Evolutionary conservation across 2,888 invertebrate species (phyloP).

Genomic region (Iselma pallidipennis): DNA sequence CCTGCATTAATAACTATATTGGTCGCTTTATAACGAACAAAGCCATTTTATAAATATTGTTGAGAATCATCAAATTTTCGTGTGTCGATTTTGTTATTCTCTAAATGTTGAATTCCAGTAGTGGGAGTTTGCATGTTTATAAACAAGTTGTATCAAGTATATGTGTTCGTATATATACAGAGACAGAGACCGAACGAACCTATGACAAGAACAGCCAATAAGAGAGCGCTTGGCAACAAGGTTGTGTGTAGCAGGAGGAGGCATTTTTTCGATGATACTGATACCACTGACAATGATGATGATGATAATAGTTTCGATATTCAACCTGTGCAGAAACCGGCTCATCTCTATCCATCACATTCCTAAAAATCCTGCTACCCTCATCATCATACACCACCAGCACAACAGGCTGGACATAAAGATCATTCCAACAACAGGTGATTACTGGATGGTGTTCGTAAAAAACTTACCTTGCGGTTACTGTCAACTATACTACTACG

Average conservation of each 20-base stretch:
- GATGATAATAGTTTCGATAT: slow-evolving; percentile 47
- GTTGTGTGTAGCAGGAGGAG: too few species aligned
- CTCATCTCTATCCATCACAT: slow-evolving; percentile 34
- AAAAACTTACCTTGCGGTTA: background rate
- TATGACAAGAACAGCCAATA: slow-evolving; percentile 36
- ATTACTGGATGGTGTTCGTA: background rate
- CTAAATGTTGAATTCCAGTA: background rate
- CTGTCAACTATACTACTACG: background rate
- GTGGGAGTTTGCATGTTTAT: slow-evolving; percentile 35
- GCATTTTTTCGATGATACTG: too few species aligned
- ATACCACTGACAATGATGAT: too few species aligned
- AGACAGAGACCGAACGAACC: slow-evolving; percentile 31
- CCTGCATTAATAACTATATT: too few species aligned
- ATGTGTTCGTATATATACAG: slow-evolving; percentile 25
- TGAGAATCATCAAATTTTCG: slow-evolving; percentile 6
- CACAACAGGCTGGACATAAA: too few species aligned
- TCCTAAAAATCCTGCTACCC: slow-evolving; percentile 17
- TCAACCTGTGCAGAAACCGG: slow-evolving; percentile 41
- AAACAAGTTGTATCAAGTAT: slow-evolving; percentile 34
- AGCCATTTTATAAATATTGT: too few species aligned
- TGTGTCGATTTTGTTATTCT: slow-evolving; percentile 10
- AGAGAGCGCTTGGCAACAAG: slow-evolving; percentile 48
- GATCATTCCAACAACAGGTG: too few species aligned
- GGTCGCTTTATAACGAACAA: too few species aligned
- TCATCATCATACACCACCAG: too few species aligned